These are phyloP conservation scores for Nansenia antarctica DNA, from an alignment of 2,113 vertebrate species.

Conservation along the genomic window DNA sequence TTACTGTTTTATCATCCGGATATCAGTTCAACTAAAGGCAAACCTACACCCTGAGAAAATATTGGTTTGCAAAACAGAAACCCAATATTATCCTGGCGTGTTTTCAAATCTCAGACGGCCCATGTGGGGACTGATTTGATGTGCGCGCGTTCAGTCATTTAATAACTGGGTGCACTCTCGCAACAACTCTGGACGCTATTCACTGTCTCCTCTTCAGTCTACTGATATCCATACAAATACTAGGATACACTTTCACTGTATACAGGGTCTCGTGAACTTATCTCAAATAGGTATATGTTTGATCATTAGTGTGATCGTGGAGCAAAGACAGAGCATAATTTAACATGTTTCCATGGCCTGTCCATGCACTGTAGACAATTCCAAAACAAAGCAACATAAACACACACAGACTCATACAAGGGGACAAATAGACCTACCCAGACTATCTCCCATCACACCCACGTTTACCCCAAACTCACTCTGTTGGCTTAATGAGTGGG, in stretches of 20 bases:
- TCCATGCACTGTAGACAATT: not conserved
- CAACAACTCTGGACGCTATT: not conserved
- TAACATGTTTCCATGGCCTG: too few relatives aligned
- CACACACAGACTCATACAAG: not conserved
- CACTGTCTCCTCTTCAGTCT: not conserved
- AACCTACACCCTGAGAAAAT: slow-evolving; percentile 52
- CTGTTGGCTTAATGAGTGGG: slow-evolving; percentile 86
- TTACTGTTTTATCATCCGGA: slow-evolving; percentile 27
- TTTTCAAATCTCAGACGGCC: slow-evolving; percentile 13
- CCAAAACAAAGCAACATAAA: slow-evolving; percentile 8
- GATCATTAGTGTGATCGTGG: too few relatives aligned
- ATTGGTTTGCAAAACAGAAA: slow-evolving; percentile 32
- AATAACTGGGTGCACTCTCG: slow-evolving; percentile 12
- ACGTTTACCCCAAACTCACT: slow-evolving; percentile 69
- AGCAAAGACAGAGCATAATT: too few relatives aligned
- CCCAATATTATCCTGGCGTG: slow-evolving; percentile 32
- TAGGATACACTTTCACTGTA: too few relatives aligned
- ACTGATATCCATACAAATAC: slow-evolving; percentile 6
- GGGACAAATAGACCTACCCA: not conserved
- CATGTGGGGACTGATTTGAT: not conserved
- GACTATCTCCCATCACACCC: not conserved
- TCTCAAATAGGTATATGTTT: too few relatives aligned
- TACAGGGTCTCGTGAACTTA: too few relatives aligned
- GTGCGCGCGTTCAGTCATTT: slow-evolving; percentile 1
- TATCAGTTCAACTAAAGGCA: slow-evolving; percentile 34